A percentile compares a stretch with the other conserved stretches of the same genome.
Conservation (phyloP, 2,797 vertebrate species). For the Gorsachius magnificus region DNA sequence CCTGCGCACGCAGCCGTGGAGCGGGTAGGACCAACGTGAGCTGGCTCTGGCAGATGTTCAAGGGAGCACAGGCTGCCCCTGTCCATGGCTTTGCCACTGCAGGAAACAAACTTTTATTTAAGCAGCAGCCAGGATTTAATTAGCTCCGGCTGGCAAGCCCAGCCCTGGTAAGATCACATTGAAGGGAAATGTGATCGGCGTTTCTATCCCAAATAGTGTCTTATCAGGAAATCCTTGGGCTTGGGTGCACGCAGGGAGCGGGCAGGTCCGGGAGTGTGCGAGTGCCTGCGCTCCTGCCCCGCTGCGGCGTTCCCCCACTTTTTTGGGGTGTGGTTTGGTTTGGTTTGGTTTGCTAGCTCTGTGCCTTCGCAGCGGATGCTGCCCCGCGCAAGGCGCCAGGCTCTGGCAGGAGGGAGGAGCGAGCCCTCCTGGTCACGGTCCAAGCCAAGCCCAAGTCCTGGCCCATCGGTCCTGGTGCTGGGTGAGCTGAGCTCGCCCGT, state of each 20-base stretch:
- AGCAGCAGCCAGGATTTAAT: not conserved
- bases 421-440: accelerated
- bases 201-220: not conserved
- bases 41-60: not conserved
- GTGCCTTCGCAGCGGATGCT: not conserved
- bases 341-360: not conserved
- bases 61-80: not conserved
- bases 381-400: not conserved
- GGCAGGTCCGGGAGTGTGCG: not conserved
- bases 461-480: accelerated
- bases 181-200: not conserved
- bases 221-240: not conserved
- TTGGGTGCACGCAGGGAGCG: not conserved
- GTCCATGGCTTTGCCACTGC: not conserved
- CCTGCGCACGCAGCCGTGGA: accelerated
- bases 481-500: not conserved
- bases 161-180: not conserved
- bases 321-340: not conserved
- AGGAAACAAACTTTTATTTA: not conserved
- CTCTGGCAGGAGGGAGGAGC: not conserved
- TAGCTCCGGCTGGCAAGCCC: not conserved
- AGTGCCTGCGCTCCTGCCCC: accelerated
- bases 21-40: not conserved
- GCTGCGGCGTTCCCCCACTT: accelerated
- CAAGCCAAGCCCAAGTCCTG: not conserved